phyloP scores from a whole-genome alignment of 2,797 vertebrate genomes.

The Sebastes iracundus region DNA sequence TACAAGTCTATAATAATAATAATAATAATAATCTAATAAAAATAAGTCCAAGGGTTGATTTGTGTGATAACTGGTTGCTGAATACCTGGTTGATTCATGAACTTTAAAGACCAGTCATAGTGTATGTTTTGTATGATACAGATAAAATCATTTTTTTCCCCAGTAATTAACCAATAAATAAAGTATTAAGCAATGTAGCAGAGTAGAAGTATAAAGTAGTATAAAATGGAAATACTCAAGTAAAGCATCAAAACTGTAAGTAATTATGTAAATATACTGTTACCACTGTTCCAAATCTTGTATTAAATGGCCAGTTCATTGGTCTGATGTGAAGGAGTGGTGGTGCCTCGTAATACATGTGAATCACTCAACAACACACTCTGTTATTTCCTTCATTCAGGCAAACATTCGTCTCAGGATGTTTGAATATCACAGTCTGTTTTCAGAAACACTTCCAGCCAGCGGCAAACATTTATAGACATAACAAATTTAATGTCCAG shows the following conservation, averaged over 20 bases:
- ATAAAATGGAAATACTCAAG: neutral
- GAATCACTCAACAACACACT: neutral
- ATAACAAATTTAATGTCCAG: constrained; percentile 17
- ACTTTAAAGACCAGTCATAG: neutral
- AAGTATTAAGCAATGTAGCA: neutral
- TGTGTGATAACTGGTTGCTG: neutral
- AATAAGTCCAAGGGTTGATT: too few species aligned
- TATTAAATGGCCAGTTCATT: neutral
- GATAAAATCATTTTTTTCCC: neutral
- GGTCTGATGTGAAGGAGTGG: neutral
- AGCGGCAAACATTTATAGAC: constrained; percentile 13
- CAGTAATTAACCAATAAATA: neutral
- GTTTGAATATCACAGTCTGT: constrained; percentile 3
- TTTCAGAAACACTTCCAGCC: constrained; percentile 10
- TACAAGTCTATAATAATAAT: too few species aligned
- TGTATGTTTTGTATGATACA: neutral
- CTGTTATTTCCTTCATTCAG: constrained; percentile 13
- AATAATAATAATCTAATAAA: too few species aligned
- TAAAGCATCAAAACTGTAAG: neutral
- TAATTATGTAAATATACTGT: neutral
- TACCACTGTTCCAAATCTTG: neutral
- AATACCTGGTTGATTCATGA: neutral
- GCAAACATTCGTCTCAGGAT: constrained; percentile 18
- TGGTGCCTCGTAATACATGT: neutral
- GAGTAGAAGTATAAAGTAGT: neutral